Evolutionary conservation across 2,888 invertebrate species (phyloP).

Genomic region (Nowickia ferox): DNA sequence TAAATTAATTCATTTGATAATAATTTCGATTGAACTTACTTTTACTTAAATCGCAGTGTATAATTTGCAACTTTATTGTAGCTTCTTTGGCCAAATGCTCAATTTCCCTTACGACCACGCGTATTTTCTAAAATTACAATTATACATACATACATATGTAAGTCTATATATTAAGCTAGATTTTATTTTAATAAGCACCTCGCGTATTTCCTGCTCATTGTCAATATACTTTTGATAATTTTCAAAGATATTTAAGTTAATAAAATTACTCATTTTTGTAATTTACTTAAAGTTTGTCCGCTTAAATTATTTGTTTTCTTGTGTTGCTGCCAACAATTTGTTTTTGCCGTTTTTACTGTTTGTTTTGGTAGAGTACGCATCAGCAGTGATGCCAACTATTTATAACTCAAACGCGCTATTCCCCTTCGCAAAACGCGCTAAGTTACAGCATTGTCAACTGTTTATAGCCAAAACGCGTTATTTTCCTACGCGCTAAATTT

Average conservation of each 20-base stretch:
- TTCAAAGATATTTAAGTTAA: constrained; percentile 87
- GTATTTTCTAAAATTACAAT: constrained; percentile 76
- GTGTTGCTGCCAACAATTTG: neutral
- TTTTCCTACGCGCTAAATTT: no score
- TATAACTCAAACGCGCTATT: no score
- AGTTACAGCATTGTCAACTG: no score
- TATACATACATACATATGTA: neutral
- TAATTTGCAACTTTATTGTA: constrained; percentile 90
- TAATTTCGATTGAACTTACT: constrained; percentile 83
- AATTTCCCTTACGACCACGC: constrained; percentile 85
- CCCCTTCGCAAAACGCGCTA: no score
- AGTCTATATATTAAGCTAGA: neutral
- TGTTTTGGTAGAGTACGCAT: neutral
- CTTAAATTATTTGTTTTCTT: neutral
- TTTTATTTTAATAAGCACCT: constrained; percentile 84
- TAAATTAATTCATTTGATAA: neutral
- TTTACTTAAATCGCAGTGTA: constrained; percentile 89
- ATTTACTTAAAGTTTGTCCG: neutral
- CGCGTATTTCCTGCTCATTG: constrained; percentile 90
- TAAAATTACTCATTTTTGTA: constrained; percentile 83
- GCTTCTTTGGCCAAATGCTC: constrained; percentile 92
- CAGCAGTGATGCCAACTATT: no score
- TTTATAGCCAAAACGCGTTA: no score
- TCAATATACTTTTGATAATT: constrained; percentile 91
- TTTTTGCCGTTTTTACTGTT: neutral